Evolutionary conservation across 2,797 vertebrate genomes (phyloP).

Genomic region (Otolemur crassicaudatus): DNA sequence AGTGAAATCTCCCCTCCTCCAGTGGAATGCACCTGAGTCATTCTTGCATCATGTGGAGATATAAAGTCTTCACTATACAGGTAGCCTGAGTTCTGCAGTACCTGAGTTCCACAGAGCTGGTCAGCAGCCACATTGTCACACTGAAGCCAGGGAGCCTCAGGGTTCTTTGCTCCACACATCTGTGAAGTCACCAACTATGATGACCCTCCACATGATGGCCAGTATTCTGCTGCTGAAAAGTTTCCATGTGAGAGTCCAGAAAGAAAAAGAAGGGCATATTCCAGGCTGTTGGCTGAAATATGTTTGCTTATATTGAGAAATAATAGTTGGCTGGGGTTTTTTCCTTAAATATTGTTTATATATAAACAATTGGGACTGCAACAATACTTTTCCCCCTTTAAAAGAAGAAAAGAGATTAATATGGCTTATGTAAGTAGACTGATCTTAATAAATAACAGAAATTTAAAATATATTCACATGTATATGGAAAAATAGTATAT

Average conservation of each 20-base stretch:
- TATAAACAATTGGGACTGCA: neutral
- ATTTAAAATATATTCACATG: neutral
- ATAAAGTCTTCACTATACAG: neutral
- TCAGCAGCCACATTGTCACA: fast-evolving
- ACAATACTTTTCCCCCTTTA: neutral
- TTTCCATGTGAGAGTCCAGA: neutral
- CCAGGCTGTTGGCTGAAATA: fast-evolving
- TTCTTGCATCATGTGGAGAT: neutral
- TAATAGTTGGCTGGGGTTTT: neutral
- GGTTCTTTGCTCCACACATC: neutral
- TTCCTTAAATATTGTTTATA: neutral
- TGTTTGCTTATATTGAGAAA: neutral
- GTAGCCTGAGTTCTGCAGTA: neutral
- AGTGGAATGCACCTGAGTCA: neutral
- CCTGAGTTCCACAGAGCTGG: neutral
- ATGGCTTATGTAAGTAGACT: neutral
- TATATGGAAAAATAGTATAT: neutral
- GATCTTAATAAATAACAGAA: neutral
- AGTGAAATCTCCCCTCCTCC: slow-evolving; percentile 39
- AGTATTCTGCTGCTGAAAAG: neutral
- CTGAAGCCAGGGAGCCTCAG: neutral
- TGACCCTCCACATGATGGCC: no score
- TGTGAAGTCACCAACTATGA: neutral
- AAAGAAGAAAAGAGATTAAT: neutral
- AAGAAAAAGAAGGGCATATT: neutral